Evolutionary conservation across 1,140 invertebrate species (phyloP).

Genomic region (Diuraphis noxia): DNA sequence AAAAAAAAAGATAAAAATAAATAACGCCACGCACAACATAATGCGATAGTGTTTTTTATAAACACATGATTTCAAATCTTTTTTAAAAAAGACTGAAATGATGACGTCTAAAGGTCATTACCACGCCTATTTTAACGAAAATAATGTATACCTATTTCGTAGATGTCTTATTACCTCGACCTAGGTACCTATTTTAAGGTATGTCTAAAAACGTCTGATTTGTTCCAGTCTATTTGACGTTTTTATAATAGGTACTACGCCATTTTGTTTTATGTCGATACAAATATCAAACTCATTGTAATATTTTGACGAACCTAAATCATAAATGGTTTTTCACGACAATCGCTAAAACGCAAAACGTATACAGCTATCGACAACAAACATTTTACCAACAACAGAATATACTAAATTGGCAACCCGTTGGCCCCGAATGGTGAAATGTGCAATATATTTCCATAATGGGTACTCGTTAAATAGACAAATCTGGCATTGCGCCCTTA

Average conservation of each 20-base stretch:
- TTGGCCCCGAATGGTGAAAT: neutral
- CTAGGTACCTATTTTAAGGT: too few species aligned
- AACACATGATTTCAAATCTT: neutral
- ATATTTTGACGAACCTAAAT: too few species aligned
- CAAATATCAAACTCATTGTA: too few species aligned
- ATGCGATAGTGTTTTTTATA: neutral
- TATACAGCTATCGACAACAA: neutral
- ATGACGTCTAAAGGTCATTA: conserved; percentile 3
- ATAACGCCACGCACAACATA: neutral
- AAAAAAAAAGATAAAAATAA: too few species aligned
- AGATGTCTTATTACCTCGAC: neutral
- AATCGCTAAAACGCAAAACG: neutral
- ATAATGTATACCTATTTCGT: neutral
- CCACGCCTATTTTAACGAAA: neutral
- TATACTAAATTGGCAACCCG: neutral
- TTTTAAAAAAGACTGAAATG: neutral
- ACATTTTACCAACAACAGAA: neutral
- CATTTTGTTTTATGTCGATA: too few species aligned
- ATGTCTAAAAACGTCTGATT: neutral
- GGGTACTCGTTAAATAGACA: conserved; percentile 11
- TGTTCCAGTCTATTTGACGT: neutral
- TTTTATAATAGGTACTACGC: neutral
- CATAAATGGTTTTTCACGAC: neutral
- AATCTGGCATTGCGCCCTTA: conserved; percentile 10
- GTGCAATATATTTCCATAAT: conserved; percentile 1